phyloP scores from a whole-genome alignment of 1,140 invertebrate genomes.

The Anthonomus grandis region DNA sequence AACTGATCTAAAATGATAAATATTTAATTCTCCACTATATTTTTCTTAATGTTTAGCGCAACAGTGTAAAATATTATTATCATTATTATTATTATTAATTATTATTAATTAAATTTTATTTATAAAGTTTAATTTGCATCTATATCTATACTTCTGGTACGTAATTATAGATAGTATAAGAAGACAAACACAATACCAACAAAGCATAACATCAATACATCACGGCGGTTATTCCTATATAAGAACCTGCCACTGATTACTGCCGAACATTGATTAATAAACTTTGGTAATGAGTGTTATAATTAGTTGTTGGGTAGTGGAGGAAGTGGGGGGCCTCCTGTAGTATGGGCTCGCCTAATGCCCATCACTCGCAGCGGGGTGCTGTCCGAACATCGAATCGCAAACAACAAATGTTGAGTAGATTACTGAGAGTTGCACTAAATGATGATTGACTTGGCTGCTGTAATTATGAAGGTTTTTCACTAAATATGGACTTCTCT shows the following conservation, averaged over 20 bases:
- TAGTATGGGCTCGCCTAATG: slow-evolving; percentile 30
- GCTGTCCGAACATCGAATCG: slow-evolving; percentile 11
- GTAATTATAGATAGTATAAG: no score
- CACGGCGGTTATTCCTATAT: not conserved
- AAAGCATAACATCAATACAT: not conserved
- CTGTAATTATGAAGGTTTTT: not conserved
- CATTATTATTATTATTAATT: no score
- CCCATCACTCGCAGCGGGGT: slow-evolving; percentile 28
- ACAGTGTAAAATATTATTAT: no score
- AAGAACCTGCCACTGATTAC: slow-evolving; percentile 29
- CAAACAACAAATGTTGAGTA: not conserved
- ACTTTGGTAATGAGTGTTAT: slow-evolving; percentile 48
- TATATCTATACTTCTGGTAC: no score
- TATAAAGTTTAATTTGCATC: no score
- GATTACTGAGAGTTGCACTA: not conserved
- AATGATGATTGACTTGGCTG: no score
- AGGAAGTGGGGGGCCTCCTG: slow-evolving; percentile 29
- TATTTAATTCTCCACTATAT: no score
- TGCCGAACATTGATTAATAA: slow-evolving; percentile 47
- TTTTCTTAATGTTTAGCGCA: no score
- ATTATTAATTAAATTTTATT: no score
- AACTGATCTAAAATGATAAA: no score
- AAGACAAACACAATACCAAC: no score
- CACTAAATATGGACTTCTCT: not conserved
- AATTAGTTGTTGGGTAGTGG: slow-evolving; percentile 45